A percentile compares a stretch with the other conserved stretches of the same genome.
Evolutionary conservation across 2,888 invertebrate genomes (phyloP).

Genomic region (Synanthedon myopaeformis): DNA sequence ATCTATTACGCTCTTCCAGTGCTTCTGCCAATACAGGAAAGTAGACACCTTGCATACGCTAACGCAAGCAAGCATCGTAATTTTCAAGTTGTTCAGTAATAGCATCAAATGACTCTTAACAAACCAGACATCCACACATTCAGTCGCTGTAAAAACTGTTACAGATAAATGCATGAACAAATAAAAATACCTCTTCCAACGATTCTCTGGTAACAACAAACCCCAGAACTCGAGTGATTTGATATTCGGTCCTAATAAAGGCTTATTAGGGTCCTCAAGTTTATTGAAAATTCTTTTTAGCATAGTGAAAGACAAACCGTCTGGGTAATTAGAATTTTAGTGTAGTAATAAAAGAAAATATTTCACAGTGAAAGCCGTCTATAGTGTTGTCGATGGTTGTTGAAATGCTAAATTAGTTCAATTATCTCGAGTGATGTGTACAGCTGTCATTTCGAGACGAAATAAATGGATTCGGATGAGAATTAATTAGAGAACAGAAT

Average conservation of each 20-base stretch:
- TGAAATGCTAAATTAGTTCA: neutral
- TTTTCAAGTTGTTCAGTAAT: conserved; percentile 46
- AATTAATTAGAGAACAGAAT: too few species aligned
- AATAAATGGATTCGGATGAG: neutral
- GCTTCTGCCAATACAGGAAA: conserved; percentile 39
- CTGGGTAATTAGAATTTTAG: neutral
- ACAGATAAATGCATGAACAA: conserved; percentile 38
- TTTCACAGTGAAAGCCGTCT: neutral
- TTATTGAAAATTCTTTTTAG: conserved; percentile 11
- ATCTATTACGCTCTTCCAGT: conserved; percentile 41
- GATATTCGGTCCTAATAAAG: conserved; percentile 49
- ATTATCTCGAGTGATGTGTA: neutral
- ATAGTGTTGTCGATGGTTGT: neutral
- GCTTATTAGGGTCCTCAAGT: conserved; percentile 40
- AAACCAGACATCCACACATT: conserved; percentile 51
- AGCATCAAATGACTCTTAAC: conserved; percentile 41
- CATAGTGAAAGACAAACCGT: neutral
- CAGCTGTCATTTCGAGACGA: neutral
- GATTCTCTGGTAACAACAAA: conserved; percentile 35
- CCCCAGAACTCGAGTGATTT: conserved; percentile 52
- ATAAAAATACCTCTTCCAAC: conserved; percentile 27
- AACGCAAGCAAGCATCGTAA: conserved; percentile 46
- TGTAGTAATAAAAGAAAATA: neutral
- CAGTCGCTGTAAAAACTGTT: conserved; percentile 37
- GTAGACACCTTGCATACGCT: conserved; percentile 42